A percentile compares a stretch with the other conserved stretches of the same genome.
These are phyloP conservation scores for Deilephila elpenor DNA, from an alignment of 2,888 invertebrate species.

Conservation along the genomic window DNA sequence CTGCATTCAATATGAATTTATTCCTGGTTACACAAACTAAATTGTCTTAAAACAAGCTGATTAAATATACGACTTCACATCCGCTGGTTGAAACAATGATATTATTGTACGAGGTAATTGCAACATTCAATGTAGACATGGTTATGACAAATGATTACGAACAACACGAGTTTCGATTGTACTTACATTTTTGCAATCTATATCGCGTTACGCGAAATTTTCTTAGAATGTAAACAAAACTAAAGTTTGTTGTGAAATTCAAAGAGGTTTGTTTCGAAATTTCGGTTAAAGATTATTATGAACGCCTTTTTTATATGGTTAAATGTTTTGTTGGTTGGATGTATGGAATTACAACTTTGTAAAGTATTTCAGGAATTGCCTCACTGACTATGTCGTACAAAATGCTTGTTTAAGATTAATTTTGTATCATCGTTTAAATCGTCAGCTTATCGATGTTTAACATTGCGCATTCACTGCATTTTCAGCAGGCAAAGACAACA, in stretches of 20 bases:
- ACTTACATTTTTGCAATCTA: neutral
- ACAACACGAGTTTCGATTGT: neutral
- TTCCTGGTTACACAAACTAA: neutral
- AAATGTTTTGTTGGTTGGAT: too few relatives aligned
- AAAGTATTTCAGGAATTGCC: too few relatives aligned
- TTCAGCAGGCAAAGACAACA: too few relatives aligned
- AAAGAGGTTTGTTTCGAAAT: neutral
- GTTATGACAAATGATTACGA: neutral
- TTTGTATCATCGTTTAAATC: too few relatives aligned
- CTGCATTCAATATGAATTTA: too few relatives aligned
- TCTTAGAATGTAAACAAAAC: neutral
- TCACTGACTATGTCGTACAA: too few relatives aligned
- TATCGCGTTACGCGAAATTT: neutral
- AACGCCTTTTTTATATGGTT: too few relatives aligned
- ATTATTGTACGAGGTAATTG: conserved; percentile 19
- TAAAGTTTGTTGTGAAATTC: neutral
- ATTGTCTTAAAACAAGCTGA: neutral
- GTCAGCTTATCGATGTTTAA: too few relatives aligned
- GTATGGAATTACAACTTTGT: too few relatives aligned
- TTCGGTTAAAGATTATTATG: neutral
- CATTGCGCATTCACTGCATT: too few relatives aligned
- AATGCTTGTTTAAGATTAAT: too few relatives aligned
- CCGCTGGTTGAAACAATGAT: neutral
- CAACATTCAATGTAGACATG: neutral
- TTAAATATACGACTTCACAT: conserved; percentile 4